Evolutionary conservation across 2,888 invertebrate genomes (phyloP).

Genomic region (Clepsis dumicolana): DNA sequence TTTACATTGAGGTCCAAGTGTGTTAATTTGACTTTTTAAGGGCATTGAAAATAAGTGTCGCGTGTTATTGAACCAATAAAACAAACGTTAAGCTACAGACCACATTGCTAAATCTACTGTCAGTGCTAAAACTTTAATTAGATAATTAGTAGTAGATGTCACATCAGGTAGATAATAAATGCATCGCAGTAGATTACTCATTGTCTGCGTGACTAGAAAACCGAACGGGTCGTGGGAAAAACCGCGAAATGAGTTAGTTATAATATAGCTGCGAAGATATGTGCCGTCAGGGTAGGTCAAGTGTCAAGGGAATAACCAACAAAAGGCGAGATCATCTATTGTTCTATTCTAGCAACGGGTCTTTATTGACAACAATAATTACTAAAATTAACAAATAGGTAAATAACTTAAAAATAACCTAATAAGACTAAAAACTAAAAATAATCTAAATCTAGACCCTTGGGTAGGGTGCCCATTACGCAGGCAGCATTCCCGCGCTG

Average conservation of each 20-base stretch:
- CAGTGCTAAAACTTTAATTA: neutral
- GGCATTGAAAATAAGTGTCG: neutral
- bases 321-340: neutral
- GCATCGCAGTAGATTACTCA: slow-evolving; percentile 42
- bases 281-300: neutral
- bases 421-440: too few species aligned
- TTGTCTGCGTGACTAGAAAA: slow-evolving; percentile 46
- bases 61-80: too few species aligned
- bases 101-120: neutral
- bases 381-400: too few species aligned
- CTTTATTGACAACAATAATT: too few species aligned
- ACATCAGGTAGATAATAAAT: slow-evolving; percentile 18
- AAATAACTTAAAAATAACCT: too few species aligned
- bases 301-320: neutral
- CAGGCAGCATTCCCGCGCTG: too few species aligned
- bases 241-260: slow-evolving; percentile 29
- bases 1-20: too few species aligned
- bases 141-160: neutral
- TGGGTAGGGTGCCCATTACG: too few species aligned
- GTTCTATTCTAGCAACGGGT: too few species aligned
- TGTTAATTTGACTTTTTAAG: neutral
- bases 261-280: too few species aligned
- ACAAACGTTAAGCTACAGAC: neutral
- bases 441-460: too few species aligned
- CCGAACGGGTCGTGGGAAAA: slow-evolving; percentile 48